Percentiles rank a stretch among this genome's conserved stretches.
These are phyloP conservation scores for Eilema sororculum DNA, from an alignment of 2,888 invertebrate species.

Conservation along the genomic window DNA sequence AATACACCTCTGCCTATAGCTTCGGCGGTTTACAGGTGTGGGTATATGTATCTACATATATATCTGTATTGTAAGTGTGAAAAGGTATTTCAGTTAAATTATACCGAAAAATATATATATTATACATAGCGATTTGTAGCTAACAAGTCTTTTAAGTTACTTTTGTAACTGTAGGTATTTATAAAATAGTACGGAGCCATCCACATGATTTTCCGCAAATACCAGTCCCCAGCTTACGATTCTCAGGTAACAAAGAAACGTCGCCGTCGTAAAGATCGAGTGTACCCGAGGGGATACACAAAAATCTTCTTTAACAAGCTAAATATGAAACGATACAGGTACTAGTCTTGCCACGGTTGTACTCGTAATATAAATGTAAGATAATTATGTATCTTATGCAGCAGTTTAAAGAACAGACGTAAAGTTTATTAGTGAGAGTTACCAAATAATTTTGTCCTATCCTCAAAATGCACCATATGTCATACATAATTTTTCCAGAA, in stretches of 20 bases:
- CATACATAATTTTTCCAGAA: too few relatives aligned
- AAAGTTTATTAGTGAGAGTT: neutral
- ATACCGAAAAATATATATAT: too few relatives aligned
- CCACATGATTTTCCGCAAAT: neutral
- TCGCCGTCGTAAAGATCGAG: neutral
- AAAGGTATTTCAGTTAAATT: too few relatives aligned
- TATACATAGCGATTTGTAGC: too few relatives aligned
- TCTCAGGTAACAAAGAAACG: neutral
- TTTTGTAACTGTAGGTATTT: neutral
- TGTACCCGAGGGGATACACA: constrained; percentile 1
- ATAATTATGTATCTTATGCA: neutral
- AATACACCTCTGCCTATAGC: too few relatives aligned
- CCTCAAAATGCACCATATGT: too few relatives aligned
- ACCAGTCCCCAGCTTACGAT: neutral
- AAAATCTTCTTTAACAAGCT: constrained; percentile 1
- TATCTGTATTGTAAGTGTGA: too few relatives aligned
- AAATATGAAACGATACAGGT: neutral
- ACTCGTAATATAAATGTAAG: neutral
- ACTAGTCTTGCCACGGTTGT: neutral
- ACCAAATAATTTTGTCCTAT: neutral
- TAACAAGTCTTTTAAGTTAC: neutral
- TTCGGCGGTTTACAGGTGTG: too few relatives aligned
- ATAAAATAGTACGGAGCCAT: neutral
- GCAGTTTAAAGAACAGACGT: neutral
- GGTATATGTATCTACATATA: too few relatives aligned